These are phyloP conservation scores for Hypena proboscidalis DNA, from an alignment of 2,888 invertebrate species.

Conservation along the genomic window DNA sequence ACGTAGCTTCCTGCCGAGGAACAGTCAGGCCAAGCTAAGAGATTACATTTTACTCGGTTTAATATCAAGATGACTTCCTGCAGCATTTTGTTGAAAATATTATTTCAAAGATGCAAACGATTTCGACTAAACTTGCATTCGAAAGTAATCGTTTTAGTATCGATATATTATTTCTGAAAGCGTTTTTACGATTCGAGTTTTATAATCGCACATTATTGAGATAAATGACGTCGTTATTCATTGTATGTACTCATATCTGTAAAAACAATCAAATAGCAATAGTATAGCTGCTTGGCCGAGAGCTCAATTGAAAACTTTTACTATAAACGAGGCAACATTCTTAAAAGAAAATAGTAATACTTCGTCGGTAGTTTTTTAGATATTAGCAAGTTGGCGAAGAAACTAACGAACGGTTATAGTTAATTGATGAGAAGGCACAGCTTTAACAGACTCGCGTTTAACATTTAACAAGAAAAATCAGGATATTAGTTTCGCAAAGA, in stretches of 20 bases:
- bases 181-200: not conserved
- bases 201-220: not conserved
- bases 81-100: slow-evolving; percentile 15
- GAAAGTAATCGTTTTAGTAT: not conserved
- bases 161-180: not conserved
- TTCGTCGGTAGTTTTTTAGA: slow-evolving; percentile 17
- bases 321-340: slow-evolving; percentile 11
- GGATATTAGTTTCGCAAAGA: too few relatives aligned
- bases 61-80: slow-evolving; percentile 26
- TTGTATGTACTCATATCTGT: not conserved
- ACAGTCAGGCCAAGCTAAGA: slow-evolving; percentile 16
- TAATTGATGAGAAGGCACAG: slow-evolving; percentile 26
- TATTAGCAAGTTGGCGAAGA: slow-evolving; percentile 28
- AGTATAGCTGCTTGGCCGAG: not conserved
- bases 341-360: slow-evolving; percentile 9
- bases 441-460: slow-evolving; percentile 15
- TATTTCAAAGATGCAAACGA: slow-evolving; percentile 19
- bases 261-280: not conserved
- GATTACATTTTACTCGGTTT: slow-evolving; percentile 36
- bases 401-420: slow-evolving; percentile 24
- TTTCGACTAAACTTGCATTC: not conserved
- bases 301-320: slow-evolving; percentile 6
- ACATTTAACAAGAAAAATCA: too few relatives aligned
- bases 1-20: slow-evolving; percentile 6
- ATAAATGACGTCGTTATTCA: not conserved